Base-by-base conservation (phyloP, 2,888 invertebrate genomes). In the Eueremaeus valkanovi region DNA sequence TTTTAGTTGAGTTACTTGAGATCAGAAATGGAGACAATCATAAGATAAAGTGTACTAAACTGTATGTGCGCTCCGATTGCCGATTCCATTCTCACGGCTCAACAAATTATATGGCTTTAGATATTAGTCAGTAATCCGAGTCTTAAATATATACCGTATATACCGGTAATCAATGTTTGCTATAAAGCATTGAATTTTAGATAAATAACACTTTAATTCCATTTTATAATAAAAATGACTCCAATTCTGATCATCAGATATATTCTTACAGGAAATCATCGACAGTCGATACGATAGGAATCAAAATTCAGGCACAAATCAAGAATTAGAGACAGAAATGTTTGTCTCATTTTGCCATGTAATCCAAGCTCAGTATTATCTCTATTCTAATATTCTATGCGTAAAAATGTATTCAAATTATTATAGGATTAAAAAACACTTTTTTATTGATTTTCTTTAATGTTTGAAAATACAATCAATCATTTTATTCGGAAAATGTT, bases 31-130 rank as follows among this genome's bases (percentile, higher is more conserved):
- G 31, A 24, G 27, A 58, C 58, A 11, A 58, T 13, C 8, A 31
- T n/a, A n/a, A n/a, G n/a, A n/a, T n/a, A n/a, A n/a, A n/a, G n/a
- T n/a, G 16, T 6, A 24, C 2, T 31, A n/a, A 31, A 33, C 18
- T 63, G 16, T 63, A 31, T 33, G 21, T 63, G 31, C 8, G 5
- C 63, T 63, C 63, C 18, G 18, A 63, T 36, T 36, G 36, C n/a
- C n/a, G n/a, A n/a, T 58, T 58, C n/a, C 63, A 63, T 63, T 63
- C 63, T 63, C 63, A 63, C 63, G 63, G 31, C 33, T 63, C 2
- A 9, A n/a, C n/a, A n/a, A 63, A 6, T 31, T 31, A 33, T 63
- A 33, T 31, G n/a, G n/a, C 63, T 29, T 18, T 63, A 8, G 1
- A 63, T 33, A 63, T 33, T 33, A n/a, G 5, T 13, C 29, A 33